A percentile compares a stretch with the other conserved stretches of the same genome.
These are phyloP conservation scores for Drosophila eohydei DNA, from an alignment of 2,888 invertebrate genomes.

Conservation along the genomic window DNA sequence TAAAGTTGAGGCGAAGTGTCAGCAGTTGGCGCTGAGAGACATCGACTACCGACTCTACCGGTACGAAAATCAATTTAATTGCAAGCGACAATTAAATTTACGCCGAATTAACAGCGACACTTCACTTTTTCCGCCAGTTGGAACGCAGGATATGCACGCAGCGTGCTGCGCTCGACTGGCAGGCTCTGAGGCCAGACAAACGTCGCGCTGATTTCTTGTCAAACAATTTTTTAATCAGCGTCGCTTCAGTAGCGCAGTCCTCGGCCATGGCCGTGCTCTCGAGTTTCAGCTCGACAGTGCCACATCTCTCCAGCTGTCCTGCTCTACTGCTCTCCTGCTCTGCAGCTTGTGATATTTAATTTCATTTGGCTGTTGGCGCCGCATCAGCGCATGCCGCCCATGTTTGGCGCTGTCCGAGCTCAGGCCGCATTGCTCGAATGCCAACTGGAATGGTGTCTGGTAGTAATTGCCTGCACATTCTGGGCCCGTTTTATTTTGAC, in stretches of 20 bases:
- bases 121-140: slow-evolving; percentile 46
- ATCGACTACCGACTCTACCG: slow-evolving; percentile 33
- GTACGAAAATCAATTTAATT: slow-evolving; percentile 78
- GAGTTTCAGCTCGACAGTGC: not conserved
- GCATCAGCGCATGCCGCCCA: slow-evolving; percentile 30
- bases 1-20: slow-evolving; percentile 62
- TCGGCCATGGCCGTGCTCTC: slow-evolving; percentile 14
- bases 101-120: slow-evolving; percentile 77
- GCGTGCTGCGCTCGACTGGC: not conserved
- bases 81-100: slow-evolving; percentile 80
- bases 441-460: slow-evolving; percentile 38
- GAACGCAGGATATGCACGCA: slow-evolving; percentile 11
- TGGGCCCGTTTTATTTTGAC: slow-evolving; percentile 54
- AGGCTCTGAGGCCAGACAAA: slow-evolving; percentile 57
- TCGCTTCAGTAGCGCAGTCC: slow-evolving; percentile 72
- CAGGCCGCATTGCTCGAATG: slow-evolving; percentile 29
- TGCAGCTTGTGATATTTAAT: slow-evolving; percentile 60
- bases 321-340: not conserved
- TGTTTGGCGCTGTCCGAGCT: slow-evolving; percentile 20
- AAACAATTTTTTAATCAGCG: slow-evolving; percentile 81
- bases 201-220: slow-evolving; percentile 78
- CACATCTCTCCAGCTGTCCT: not conserved
- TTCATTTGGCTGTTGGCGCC: slow-evolving; percentile 61
- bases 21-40: slow-evolving; percentile 18
- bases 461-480: slow-evolving; percentile 75